Evolutionary conservation across 1,140 invertebrate species (phyloP), one percentile per base, ranked within the genome.

Genomic region (Bombus superbus): DNA sequence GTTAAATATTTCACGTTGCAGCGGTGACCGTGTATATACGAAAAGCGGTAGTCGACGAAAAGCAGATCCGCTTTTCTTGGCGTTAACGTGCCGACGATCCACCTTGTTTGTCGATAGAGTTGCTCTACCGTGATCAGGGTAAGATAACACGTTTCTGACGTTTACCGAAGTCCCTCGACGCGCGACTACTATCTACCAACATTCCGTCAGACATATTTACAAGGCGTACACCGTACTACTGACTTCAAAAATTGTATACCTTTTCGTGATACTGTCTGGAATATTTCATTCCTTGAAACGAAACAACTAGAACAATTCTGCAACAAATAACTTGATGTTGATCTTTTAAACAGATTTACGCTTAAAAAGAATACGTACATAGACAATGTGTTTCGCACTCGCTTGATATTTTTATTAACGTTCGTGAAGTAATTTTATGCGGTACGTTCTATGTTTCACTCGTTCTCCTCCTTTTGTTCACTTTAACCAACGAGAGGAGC

Each of bases 1-100:
- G 85, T 83, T 86, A 86, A 86, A 86, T 86, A 83, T 86, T 86
- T 83, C 71, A 86, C 32, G 85, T 77, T 74, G 72, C 85, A 62
- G 85, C 42, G 64, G 57, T 42, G 69, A 25, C 40, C 77, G 57
- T 10, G 3, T 71, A 53, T 38, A 28, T 62, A 62, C 32, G 6
- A 22, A 62, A n/a, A n/a, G 47, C 75, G 57, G 47, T 86, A 57
- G 13, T 40, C 35, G 76, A 74, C 69, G 40, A 68, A 74, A 81
- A 72, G 57, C 44, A 44, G 59, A 81, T 22, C 38, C 72, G 35
- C 47, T 40, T 57, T n/a, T n/a, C 68, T 32, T 3, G 10, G 32
- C 28, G 71, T 59, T 28, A 80, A 85, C 57, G 71, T n/a, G 68
- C 44, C 42, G 62, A 57, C 59, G 42, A 69, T 75, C 66, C 78